Evolutionary conservation across 2,888 invertebrate species (phyloP).

Genomic region (Piscicola geometra): DNA sequence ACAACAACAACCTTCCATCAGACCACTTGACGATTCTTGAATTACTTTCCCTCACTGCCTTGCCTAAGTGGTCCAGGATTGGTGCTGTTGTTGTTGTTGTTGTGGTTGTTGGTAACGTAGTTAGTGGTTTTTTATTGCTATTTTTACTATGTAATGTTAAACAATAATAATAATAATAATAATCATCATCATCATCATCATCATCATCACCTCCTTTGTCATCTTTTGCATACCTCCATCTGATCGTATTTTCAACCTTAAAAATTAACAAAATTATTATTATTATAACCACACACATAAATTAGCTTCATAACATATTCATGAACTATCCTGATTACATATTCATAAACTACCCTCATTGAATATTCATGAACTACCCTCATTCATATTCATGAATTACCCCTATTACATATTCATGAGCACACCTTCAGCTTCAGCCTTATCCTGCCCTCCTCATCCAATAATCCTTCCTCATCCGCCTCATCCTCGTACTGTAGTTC

Average conservation of each 20-base stretch:
- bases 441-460: conserved; percentile 94
- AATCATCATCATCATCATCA: background rate
- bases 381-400: background rate
- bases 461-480: conserved; percentile 93
- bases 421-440: conserved; percentile 61
- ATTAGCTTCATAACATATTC: background rate
- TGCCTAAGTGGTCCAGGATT: conserved; percentile 57
- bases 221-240: conserved; percentile 82
- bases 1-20: conserved; percentile 65
- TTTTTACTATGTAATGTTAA: background rate
- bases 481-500: conserved; percentile 93
- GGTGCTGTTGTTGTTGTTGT: background rate
- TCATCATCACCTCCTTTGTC: conserved; percentile 49
- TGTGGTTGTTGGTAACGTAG: background rate
- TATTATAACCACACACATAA: too few species aligned
- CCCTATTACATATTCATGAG: background rate
- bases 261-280: too few species aligned
- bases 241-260: conserved; percentile 89
- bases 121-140: too few species aligned
- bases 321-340: background rate
- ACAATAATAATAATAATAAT: background rate
- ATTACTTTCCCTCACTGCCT: conserved; percentile 82
- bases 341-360: background rate
- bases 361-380: background rate
- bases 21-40: conserved; percentile 94